Conservation (phyloP, 2,113 vertebrate species). For the Microtus oregoni region DNA sequence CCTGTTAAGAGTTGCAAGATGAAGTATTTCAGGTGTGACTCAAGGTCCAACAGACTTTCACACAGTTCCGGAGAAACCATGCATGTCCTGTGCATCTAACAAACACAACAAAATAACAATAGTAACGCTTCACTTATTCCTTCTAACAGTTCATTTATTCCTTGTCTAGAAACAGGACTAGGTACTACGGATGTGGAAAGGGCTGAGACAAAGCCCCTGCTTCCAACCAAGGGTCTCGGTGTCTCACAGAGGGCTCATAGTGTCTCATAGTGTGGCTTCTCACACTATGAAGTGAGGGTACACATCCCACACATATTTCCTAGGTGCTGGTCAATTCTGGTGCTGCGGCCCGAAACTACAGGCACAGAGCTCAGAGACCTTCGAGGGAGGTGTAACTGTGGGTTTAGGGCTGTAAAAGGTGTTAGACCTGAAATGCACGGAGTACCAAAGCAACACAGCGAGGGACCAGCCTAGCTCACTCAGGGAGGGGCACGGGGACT, state of each 20-base stretch:
- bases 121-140: not conserved
- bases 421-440: not conserved
- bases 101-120: not conserved
- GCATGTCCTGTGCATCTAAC: not conserved
- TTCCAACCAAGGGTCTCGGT: not conserved
- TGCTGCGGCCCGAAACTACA: not conserved
- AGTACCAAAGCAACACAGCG: not conserved
- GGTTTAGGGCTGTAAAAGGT: not conserved
- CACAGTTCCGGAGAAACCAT: not conserved
- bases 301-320: not conserved
- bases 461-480: not conserved
- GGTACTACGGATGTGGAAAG: not conserved
- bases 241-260: not conserved
- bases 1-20: conserved; percentile 9
- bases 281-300: not conserved
- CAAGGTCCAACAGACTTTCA: not conserved
- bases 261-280: too few relatives aligned
- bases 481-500: not conserved
- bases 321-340: not conserved
- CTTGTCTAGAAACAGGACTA: not conserved
- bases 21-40: not conserved
- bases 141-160: not conserved
- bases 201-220: not conserved
- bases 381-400: not conserved
- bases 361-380: not conserved